Conservation (phyloP, 2,888 invertebrate genomes). For the Meghimatium bilineatum region DNA sequence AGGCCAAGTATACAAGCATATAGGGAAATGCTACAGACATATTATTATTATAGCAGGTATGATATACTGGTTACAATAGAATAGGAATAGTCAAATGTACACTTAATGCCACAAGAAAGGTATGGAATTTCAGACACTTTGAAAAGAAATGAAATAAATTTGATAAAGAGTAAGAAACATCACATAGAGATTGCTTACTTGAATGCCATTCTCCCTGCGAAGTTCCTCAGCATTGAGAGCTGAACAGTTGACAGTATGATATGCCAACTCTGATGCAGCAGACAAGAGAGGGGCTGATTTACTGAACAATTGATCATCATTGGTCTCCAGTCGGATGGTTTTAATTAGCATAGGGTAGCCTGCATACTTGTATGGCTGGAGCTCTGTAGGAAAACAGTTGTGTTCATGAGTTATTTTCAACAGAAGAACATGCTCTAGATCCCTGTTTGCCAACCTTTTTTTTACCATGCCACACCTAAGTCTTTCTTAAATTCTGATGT, state of each 20-base stretch:
- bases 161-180: not conserved
- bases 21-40: no score
- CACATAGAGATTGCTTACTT: slow-evolving; percentile 79
- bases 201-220: slow-evolving; percentile 93
- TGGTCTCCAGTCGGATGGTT: slow-evolving; percentile 94
- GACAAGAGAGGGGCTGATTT: slow-evolving; percentile 87
- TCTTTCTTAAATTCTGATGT: no score
- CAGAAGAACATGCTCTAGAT: no score
- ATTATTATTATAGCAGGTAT: no score
- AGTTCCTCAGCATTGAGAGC: slow-evolving; percentile 98
- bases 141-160: not conserved
- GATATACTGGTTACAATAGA: no score
- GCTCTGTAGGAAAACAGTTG: slow-evolving; percentile 59
- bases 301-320: slow-evolving; percentile 93
- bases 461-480: no score
- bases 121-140: no score
- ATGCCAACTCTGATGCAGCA: slow-evolving; percentile 89
- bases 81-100: no score
- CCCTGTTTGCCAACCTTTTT: no score
- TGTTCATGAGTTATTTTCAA: not conserved
- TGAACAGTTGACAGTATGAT: slow-evolving; percentile 96
- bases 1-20: no score
- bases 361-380: slow-evolving; percentile 98
- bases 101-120: no score
- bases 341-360: slow-evolving; percentile 98